These are phyloP conservation scores for Gila robusta DNA, from an alignment of 2,797 vertebrate genomes.

Conservation along the genomic window DNA sequence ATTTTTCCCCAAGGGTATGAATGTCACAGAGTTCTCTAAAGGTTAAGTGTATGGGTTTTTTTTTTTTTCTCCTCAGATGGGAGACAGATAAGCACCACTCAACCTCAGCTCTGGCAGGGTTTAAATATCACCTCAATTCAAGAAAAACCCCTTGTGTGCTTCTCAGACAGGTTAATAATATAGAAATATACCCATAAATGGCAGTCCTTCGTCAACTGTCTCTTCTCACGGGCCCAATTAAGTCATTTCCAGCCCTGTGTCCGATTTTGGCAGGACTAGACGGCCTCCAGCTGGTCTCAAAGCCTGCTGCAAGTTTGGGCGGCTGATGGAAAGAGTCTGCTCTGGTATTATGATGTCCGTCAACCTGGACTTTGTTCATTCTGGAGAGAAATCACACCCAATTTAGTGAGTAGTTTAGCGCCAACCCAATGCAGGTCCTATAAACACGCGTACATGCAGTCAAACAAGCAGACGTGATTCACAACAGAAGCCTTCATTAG, in stretches of 20 bases:
- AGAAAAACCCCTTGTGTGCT: background rate
- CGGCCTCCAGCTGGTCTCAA: slow-evolving; percentile 9
- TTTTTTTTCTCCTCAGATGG: slow-evolving; percentile 4
- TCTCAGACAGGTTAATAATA: slow-evolving; percentile 14
- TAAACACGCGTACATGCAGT: background rate
- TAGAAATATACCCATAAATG: slow-evolving; percentile 5
- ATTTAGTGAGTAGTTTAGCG: slow-evolving; percentile 36
- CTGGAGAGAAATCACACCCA: slow-evolving; percentile 29
- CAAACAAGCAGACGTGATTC: slow-evolving; percentile 19
- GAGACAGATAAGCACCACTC: slow-evolving; percentile 41
- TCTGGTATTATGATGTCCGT: slow-evolving; percentile 29
- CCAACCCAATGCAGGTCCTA: slow-evolving; percentile 11
- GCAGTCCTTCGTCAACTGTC: slow-evolving; percentile 5
- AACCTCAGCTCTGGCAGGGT: slow-evolving; percentile 10
- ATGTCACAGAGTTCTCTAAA: slow-evolving; percentile 47
- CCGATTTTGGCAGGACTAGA: slow-evolving; percentile 19
- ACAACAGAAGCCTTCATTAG: slow-evolving; percentile 48
- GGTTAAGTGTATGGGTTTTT: slow-evolving; percentile 38
- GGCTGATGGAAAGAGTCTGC: background rate
- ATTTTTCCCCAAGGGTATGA: slow-evolving; percentile 29
- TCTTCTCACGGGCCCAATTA: slow-evolving; percentile 46
- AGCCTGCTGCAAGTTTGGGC: slow-evolving; percentile 6
- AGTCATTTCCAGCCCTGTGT: slow-evolving; percentile 6
- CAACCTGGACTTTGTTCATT: slow-evolving; percentile 31
- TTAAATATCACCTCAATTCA: slow-evolving; percentile 30